phyloP scores from a whole-genome alignment of 1,140 invertebrate species.

The Drosophila mojavensis region DNA sequence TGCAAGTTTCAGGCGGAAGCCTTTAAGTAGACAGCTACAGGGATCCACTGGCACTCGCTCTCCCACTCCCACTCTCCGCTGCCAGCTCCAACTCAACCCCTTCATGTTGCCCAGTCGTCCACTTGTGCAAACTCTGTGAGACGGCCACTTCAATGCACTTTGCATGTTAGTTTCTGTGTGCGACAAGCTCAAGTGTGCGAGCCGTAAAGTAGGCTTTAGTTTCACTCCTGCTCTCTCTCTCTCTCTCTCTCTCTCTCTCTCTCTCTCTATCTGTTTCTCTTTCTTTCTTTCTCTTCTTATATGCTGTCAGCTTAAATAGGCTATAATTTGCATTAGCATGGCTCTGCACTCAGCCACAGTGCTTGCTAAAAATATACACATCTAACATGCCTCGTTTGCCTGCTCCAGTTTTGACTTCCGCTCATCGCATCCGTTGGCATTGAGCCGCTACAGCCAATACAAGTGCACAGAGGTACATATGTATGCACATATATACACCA shows the following conservation, averaged over 20 bases:
- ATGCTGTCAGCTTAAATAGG: slow-evolving; percentile 73
- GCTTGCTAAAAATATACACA: slow-evolving; percentile 32
- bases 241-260: not conserved
- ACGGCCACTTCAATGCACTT: slow-evolving; percentile 47
- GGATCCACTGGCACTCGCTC: not conserved
- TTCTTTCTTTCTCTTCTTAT: not conserved
- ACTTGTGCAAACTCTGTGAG: slow-evolving; percentile 46
- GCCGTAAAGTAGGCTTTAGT: slow-evolving; percentile 70
- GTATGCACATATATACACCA: slow-evolving; percentile 27
- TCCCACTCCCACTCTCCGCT: no score
- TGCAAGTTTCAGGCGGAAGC: slow-evolving; percentile 58
- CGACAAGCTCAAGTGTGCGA: slow-evolving; percentile 64
- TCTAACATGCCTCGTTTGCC: slow-evolving; percentile 6
- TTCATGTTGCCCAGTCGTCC: slow-evolving; percentile 2
- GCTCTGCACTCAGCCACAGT: slow-evolving; percentile 67
- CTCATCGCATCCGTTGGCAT: slow-evolving; percentile 34
- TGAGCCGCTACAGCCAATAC: slow-evolving; percentile 14
- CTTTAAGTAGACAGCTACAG: slow-evolving; percentile 70
- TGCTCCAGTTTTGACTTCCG: slow-evolving; percentile 68
- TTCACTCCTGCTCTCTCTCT: not conserved
- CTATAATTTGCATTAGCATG: slow-evolving; percentile 82
- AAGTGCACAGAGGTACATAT: not conserved
- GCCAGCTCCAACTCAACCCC: slow-evolving; percentile 15
- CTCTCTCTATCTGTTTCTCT: not conserved
- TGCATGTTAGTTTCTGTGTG: slow-evolving; percentile 66